A percentile compares a stretch with the other conserved stretches of the same genome.
Conservation (phyloP, 2,797 vertebrate genomes). For the Paramormyrops hopkinsi region DNA sequence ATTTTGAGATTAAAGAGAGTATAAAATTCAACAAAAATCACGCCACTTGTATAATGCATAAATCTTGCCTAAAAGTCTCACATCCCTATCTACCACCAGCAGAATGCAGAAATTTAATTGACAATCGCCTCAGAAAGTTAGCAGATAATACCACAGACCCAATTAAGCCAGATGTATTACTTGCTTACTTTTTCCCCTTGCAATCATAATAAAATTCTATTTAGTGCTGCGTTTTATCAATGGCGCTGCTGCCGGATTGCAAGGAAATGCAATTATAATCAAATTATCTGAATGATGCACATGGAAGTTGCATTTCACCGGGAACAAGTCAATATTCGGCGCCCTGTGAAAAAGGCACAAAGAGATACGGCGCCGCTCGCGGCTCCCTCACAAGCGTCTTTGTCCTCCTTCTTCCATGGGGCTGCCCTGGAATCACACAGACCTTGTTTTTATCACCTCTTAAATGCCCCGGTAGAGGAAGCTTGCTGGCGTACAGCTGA, state of each 20-base stretch:
- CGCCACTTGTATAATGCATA: background rate
- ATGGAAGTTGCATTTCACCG: background rate
- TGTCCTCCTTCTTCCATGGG: background rate
- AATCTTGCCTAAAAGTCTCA: background rate
- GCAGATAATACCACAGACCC: background rate
- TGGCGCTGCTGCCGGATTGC: background rate
- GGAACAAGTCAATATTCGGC: conserved; percentile 4
- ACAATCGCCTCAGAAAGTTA: background rate
- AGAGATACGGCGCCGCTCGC: no score
- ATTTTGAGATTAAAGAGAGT: background rate
- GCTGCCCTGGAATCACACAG: background rate
- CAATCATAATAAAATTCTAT: conserved; percentile 12
- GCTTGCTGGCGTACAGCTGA: background rate
- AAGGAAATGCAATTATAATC: conserved; percentile 14
- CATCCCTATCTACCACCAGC: background rate
- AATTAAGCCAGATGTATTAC: background rate
- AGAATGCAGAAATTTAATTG: background rate
- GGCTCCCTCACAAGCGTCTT: background rate
- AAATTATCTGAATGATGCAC: background rate
- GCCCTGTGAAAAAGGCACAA: background rate
- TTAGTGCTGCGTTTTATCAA: background rate
- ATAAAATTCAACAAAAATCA: background rate
- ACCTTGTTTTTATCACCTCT: background rate
- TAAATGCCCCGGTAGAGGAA: background rate
- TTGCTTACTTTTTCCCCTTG: background rate